phyloP scores from a whole-genome alignment of 2,888 invertebrate species.

The Idaea dimidiata region DNA sequence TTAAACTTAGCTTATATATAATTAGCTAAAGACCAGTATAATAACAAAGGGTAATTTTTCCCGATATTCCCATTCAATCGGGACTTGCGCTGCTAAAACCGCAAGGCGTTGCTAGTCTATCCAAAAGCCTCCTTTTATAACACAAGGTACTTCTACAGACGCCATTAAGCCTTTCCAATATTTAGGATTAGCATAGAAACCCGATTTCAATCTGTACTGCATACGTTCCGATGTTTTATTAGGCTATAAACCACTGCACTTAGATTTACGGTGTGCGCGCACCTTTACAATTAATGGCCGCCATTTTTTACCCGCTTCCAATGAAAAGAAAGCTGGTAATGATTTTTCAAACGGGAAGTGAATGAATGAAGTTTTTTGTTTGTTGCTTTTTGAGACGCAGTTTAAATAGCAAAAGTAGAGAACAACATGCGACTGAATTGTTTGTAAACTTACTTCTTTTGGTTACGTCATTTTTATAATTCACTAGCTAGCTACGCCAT shows the following conservation, averaged over 20 bases:
- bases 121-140: no score
- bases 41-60: no score
- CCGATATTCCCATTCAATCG: no score
- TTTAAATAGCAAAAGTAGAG: no score
- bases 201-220: not conserved
- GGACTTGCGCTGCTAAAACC: no score
- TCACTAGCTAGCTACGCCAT: no score
- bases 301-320: not conserved
- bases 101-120: no score
- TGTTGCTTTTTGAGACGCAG: not conserved
- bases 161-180: not conserved
- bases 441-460: no score
- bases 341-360: constrained; percentile 8
- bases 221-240: not conserved
- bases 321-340: constrained; percentile 1
- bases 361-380: constrained; percentile 16
- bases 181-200: not conserved
- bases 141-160: not conserved
- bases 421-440: no score
- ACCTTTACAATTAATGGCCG: not conserved
- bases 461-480: no score
- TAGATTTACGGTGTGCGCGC: constrained; percentile 1
- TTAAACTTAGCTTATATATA: no score
- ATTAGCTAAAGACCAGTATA: no score
- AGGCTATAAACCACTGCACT: not conserved